Percentiles rank a stretch among this genome's conserved stretches.
Evolutionary conservation across 2,888 invertebrate species (phyloP).

Genomic region (Euclidia mi): DNA sequence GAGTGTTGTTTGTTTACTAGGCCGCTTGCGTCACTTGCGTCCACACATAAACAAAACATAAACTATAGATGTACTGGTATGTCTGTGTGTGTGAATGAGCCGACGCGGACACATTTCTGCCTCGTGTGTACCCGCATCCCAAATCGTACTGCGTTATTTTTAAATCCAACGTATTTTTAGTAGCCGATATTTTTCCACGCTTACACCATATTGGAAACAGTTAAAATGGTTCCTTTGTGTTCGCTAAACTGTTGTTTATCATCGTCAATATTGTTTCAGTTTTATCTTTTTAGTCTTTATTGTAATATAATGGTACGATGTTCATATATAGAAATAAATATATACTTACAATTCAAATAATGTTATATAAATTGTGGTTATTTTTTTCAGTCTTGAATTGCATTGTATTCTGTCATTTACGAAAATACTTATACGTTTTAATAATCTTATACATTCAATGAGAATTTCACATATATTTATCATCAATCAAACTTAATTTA

Average conservation of each 20-base stretch:
- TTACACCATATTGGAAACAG: conserved; percentile 16
- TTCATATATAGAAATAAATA: too few relatives aligned
- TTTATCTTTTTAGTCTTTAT: too few relatives aligned
- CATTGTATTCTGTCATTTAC: too few relatives aligned
- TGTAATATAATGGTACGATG: too few relatives aligned
- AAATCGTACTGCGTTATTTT: conserved; percentile 39
- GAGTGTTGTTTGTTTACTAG: not conserved
- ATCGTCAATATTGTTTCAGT: conserved; percentile 3
- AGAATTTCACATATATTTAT: too few relatives aligned
- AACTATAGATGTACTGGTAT: not conserved
- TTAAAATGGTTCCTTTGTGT: conserved; percentile 8
- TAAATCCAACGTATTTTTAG: conserved; percentile 45
- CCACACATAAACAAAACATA: not conserved
- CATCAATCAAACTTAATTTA: too few relatives aligned
- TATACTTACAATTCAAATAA: too few relatives aligned
- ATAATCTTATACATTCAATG: too few relatives aligned
- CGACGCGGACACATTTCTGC: conserved; percentile 30
- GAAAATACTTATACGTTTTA: too few relatives aligned
- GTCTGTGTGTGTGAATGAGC: conserved; percentile 28
- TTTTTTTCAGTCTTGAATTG: too few relatives aligned
- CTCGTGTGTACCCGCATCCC: conserved; percentile 37
- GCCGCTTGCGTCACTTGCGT: not conserved
- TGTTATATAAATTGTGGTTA: too few relatives aligned
- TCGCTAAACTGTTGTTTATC: not conserved
- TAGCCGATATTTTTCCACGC: conserved; percentile 23